phyloP scores from a whole-genome alignment of 2,797 vertebrate genomes.

The Apogon talboti region DNA sequence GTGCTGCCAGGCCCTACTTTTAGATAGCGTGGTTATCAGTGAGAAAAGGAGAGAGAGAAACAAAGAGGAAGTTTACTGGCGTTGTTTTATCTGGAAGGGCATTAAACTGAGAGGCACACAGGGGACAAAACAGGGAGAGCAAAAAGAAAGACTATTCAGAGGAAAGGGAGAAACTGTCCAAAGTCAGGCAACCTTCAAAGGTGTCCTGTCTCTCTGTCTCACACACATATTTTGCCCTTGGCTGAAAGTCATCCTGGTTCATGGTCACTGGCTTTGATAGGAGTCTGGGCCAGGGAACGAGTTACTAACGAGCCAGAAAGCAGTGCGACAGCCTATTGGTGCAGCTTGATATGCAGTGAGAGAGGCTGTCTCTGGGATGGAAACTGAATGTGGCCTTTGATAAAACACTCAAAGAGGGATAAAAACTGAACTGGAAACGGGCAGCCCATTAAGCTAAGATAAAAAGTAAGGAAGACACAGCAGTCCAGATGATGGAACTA shows the following conservation, averaged over 20 bases:
- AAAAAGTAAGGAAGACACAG: conserved; percentile 40
- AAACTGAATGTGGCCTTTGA: conserved; percentile 70
- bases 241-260: conserved; percentile 73
- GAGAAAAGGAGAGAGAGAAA: conserved; percentile 55
- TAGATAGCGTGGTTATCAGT: conserved; percentile 80
- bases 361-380: conserved; percentile 57
- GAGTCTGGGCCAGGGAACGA: conserved; percentile 58
- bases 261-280: conserved; percentile 70
- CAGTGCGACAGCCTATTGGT: conserved; percentile 42
- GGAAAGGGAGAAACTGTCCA: conserved; percentile 57
- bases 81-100: conserved; percentile 76
- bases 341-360: conserved; percentile 57
- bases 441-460: conserved; percentile 54
- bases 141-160: conserved; percentile 59
- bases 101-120: conserved; percentile 70
- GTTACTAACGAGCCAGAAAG: conserved; percentile 70
- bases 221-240: conserved; percentile 62
- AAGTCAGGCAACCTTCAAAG: conserved; percentile 66
- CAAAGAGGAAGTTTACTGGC: conserved; percentile 75
- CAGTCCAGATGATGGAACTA: not conserved
- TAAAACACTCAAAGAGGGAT: conserved; percentile 68
- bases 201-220: conserved; percentile 42
- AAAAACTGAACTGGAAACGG: conserved; percentile 59
- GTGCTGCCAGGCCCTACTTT: conserved; percentile 69
- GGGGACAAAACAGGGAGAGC: conserved; percentile 50